Base-by-base conservation (phyloP, 2,888 invertebrate species). In the Hyposoter didymator region DNA sequence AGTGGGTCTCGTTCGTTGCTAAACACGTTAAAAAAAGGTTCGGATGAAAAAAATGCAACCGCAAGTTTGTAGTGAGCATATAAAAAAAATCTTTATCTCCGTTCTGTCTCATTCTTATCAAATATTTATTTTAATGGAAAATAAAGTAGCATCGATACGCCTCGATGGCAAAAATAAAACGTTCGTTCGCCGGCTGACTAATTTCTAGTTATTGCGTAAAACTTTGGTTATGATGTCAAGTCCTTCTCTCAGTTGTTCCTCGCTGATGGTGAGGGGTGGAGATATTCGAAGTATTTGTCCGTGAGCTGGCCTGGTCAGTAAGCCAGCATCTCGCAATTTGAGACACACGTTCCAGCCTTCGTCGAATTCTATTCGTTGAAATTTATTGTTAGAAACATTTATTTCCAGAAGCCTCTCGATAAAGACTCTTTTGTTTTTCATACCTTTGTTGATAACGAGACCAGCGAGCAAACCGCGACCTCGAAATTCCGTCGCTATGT, bases 401-500 rank as follows among this genome's bases (percentile, higher is more conserved):
- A 14, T 47, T 19, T n/a, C 28, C 28, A 28, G 28, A 28, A 19
- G 55, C 66, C 28, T 22, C 3, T 69, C 10, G 6, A 52, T 52
- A 14, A 4, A 45, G n/a, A 28, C 6, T 14, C 47, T 59, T 62
- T 64, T 14, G 62, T 59, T 62, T 64, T 59, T 12, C n/a, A 75
- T 94, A 97, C 97, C 95, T 94, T 95, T 94, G 90, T 96, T 95
- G 78, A 97, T 96, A 66, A 97, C 96, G 72, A 97, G 95, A 8
- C 97, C 98, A 91, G 97, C 96, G 67, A 98, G 94, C 4, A 98
- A 95, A 17, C 98, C 98, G 90, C 96, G 96, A 80, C 98, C 98
- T 88, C 98, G 93, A 6, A 97, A 96, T 55, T 95, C 92, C 22
- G 94, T 94, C 2, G 96, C 96, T 43, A 96, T 94, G 59, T 96